Conservation (phyloP, 2,888 invertebrate species). For the Eilema depressum region DNA sequence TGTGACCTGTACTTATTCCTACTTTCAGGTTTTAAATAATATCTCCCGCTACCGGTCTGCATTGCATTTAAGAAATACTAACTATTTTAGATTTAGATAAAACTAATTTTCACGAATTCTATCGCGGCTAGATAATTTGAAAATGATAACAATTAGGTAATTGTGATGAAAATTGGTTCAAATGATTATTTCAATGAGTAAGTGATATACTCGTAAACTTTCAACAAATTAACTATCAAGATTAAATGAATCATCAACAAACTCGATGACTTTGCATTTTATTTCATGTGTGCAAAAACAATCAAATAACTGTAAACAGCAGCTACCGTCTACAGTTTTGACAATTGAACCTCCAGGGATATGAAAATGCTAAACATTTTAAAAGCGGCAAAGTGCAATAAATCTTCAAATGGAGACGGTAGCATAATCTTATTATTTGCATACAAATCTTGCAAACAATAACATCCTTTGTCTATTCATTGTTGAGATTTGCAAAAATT, state of each 20-base stretch:
- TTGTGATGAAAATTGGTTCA: not conserved
- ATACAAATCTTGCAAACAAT: slow-evolving; percentile 78
- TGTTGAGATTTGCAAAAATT: slow-evolving; percentile 65
- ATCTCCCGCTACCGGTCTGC: too few species aligned
- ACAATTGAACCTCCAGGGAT: slow-evolving; percentile 68
- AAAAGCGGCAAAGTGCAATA: slow-evolving; percentile 63
- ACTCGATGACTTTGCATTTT: not conserved
- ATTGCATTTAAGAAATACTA: too few species aligned
- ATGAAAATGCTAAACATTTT: slow-evolving; percentile 55
- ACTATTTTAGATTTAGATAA: too few species aligned
- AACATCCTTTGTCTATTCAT: slow-evolving; percentile 66
- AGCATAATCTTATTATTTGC: slow-evolving; percentile 86
- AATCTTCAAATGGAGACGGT: slow-evolving; percentile 72
- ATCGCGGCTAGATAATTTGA: too few species aligned
- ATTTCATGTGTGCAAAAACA: slow-evolving; percentile 4
- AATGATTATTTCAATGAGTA: not conserved
- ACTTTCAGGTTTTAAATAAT: not conserved
- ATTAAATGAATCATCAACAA: not conserved
- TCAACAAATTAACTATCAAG: not conserved
- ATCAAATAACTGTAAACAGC: slow-evolving; percentile 32
- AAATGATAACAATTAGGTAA: not conserved
- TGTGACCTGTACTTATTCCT: not conserved
- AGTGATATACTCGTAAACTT: not conserved
- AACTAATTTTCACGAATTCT: too few species aligned
- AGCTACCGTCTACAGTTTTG: slow-evolving; percentile 65